Percentiles rank a stretch among this genome's conserved stretches.
Conservation (phyloP, 2,888 invertebrate species). For the Phrixothrix hirtus region DNA sequence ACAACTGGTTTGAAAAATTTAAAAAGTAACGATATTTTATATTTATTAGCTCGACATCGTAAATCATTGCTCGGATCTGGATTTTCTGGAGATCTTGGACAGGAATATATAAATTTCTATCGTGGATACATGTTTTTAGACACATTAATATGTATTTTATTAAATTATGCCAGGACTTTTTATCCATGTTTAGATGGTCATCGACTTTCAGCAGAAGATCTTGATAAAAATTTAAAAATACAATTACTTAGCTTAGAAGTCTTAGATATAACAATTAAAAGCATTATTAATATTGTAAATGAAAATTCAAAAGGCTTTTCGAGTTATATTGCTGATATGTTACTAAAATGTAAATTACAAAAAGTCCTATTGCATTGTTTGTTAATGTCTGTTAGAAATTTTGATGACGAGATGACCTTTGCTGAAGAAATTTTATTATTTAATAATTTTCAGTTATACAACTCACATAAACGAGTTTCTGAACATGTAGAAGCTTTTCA, state of each 20-base stretch:
- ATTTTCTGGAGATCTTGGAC: constrained; percentile 65
- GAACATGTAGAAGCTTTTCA: constrained; percentile 72
- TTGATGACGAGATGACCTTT: constrained; percentile 64
- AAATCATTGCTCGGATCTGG: constrained; percentile 76
- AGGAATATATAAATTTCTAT: constrained; percentile 70
- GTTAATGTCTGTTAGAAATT: constrained; percentile 72
- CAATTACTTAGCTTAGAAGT: constrained; percentile 77
- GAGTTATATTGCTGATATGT: constrained; percentile 73
- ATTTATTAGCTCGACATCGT: constrained; percentile 72
- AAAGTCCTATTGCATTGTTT: constrained; percentile 81
- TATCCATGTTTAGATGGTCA: constrained; percentile 73
- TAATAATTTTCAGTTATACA: constrained; percentile 67
- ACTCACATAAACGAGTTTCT: constrained; percentile 62
- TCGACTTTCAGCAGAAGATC: constrained; percentile 68
- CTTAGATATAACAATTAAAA: constrained; percentile 70
- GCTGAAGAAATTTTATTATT: constrained; percentile 76
- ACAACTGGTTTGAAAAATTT: constrained; percentile 70
- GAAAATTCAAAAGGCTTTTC: constrained; percentile 78
- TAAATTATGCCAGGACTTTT: constrained; percentile 81
- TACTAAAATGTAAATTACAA: constrained; percentile 79
- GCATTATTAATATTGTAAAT: constrained; percentile 72
- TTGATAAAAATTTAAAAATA: constrained; percentile 75
- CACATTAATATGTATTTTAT: constrained; percentile 71
- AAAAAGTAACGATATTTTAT: constrained; percentile 61
- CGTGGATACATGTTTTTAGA: constrained; percentile 82